phyloP scores from a whole-genome alignment of 2,113 vertebrate genomes.

The Myrmecobius fasciatus region DNA sequence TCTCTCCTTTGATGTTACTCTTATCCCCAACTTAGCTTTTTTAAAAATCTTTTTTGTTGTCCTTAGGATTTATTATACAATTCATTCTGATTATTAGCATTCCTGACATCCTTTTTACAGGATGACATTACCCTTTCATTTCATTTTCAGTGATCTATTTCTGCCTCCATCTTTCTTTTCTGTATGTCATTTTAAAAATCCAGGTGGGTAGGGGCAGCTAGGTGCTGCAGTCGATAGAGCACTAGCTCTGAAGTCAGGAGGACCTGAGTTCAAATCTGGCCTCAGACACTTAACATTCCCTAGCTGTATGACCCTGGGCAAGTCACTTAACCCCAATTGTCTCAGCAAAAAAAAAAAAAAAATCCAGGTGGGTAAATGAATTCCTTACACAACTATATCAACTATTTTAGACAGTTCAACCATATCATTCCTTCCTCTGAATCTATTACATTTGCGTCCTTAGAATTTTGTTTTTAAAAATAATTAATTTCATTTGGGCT shows the following conservation, averaged over 20 bases:
- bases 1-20: not conserved
- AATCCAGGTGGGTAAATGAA: not conserved
- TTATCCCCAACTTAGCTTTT: not conserved
- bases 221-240: too few species aligned
- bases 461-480: not conserved
- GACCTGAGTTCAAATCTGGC: too few species aligned
- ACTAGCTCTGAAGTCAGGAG: too few species aligned
- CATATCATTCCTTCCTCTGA: not conserved
- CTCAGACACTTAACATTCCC: too few species aligned
- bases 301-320: too few species aligned
- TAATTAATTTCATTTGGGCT: not conserved
- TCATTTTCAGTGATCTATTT: not conserved
- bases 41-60: not conserved
- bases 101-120: not conserved
- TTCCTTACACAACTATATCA: not conserved
- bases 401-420: not conserved
- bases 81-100: not conserved
- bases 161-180: not conserved
- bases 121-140: not conserved
- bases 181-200: not conserved
- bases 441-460: not conserved
- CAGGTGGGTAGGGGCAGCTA: too few species aligned
- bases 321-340: too few species aligned
- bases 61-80: not conserved
- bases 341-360: too few species aligned